These are phyloP conservation scores for Drosophila paramelanica DNA, from an alignment of 2,888 invertebrate species.

Conservation along the genomic window DNA sequence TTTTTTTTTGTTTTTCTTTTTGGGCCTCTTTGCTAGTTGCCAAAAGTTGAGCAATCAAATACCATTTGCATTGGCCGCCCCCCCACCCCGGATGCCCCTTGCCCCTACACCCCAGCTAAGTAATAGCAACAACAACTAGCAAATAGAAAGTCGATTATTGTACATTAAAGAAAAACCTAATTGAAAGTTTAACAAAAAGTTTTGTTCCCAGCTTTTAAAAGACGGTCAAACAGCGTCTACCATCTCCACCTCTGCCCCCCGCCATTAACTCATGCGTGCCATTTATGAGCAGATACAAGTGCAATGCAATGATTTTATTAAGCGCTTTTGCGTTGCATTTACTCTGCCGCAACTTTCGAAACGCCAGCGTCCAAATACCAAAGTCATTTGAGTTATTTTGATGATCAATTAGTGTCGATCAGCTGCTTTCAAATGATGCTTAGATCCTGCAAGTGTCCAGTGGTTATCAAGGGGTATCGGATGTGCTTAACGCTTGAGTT, in stretches of 20 bases:
- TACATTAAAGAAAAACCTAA: slow-evolving; percentile 50
- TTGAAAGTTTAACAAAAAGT: slow-evolving; percentile 54
- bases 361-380: slow-evolving; percentile 11
- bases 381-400: slow-evolving; percentile 29
- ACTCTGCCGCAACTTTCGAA: slow-evolving; percentile 21
- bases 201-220: slow-evolving; percentile 22
- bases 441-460: slow-evolving; percentile 17
- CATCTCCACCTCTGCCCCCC: not conserved
- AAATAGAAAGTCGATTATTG: slow-evolving; percentile 61
- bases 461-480: slow-evolving; percentile 4
- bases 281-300: slow-evolving; percentile 16
- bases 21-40: slow-evolving; percentile 26
- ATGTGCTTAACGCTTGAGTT: slow-evolving; percentile 16
- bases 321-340: slow-evolving; percentile 8
- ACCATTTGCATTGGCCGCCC: slow-evolving; percentile 68
- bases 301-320: slow-evolving; percentile 19
- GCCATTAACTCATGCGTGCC: slow-evolving; percentile 24
- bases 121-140: slow-evolving; percentile 28
- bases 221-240: slow-evolving; percentile 4
- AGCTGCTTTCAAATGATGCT: slow-evolving; percentile 1
- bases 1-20: slow-evolving; percentile 8
- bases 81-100: not conserved
- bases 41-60: slow-evolving; percentile 73
- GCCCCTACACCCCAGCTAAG: not conserved
- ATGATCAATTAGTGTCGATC: slow-evolving; percentile 58